These are phyloP conservation scores for Hippasteria phrygiana DNA, from an alignment of 53 echinoderm and acorn worm genomes.

Conservation along the genomic window DNA sequence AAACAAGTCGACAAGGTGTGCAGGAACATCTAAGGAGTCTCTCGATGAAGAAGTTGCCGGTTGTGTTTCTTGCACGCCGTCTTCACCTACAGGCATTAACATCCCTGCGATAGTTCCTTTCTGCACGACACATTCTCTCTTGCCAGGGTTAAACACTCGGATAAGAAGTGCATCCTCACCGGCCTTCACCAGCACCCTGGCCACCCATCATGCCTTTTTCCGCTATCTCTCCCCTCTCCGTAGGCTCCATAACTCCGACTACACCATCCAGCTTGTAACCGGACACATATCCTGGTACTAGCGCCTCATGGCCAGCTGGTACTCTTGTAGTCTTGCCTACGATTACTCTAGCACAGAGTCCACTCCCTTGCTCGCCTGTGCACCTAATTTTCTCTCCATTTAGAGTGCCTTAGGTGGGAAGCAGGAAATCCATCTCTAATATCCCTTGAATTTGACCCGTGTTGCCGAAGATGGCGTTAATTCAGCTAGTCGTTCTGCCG, in stretches of 20 bases:
- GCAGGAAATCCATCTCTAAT: constrained; percentile 55
- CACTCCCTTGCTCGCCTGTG: not conserved
- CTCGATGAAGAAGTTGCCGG: no score
- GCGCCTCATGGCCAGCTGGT: constrained; percentile 48
- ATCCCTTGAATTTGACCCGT: constrained; percentile 39
- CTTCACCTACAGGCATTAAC: constrained; percentile 34
- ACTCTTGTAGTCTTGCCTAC: constrained; percentile 30
- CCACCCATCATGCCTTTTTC: constrained; percentile 53
- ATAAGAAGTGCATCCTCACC: constrained; percentile 9
- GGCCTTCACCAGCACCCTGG: constrained; percentile 38
- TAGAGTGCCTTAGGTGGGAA: not conserved
- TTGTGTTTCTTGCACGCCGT: constrained; percentile 18
- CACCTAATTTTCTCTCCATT: constrained; percentile 22
- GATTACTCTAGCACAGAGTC: constrained; percentile 39
- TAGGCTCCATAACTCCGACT: constrained; percentile 35
- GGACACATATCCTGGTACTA: constrained; percentile 26
- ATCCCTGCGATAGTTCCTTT: constrained; percentile 37
- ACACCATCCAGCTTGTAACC: not conserved
- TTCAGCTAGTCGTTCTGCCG: not conserved
- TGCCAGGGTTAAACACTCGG: constrained; percentile 63
- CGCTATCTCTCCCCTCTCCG: constrained; percentile 17
- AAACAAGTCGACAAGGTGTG: constrained; percentile 43
- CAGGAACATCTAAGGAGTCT: constrained; percentile 1
- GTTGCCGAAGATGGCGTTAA: constrained; percentile 57
- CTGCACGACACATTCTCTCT: constrained; percentile 9